Percentiles rank a stretch among this genome's conserved stretches.
These are phyloP conservation scores for Aphidius gifuensis DNA, from an alignment of 1,140 invertebrate species.

Conservation along the genomic window DNA sequence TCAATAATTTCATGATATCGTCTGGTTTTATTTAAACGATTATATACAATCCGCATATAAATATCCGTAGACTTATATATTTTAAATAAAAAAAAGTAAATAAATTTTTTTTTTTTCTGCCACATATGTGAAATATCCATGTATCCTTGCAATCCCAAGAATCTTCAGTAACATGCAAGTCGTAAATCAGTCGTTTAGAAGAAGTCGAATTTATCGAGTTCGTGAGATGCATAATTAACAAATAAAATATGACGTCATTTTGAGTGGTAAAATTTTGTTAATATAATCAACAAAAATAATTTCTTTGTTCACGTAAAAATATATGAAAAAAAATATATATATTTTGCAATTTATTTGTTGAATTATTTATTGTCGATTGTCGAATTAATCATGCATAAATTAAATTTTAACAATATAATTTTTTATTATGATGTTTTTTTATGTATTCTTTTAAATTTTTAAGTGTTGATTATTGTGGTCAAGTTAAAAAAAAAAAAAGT, in stretches of 20 bases:
- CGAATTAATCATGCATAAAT: neutral
- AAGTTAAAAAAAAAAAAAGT: neutral
- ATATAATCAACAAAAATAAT: neutral
- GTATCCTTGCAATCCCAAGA: slow-evolving; percentile 1
- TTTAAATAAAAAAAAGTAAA: too few relatives aligned
- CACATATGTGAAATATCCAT: slow-evolving; percentile 9
- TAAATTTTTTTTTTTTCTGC: neutral
- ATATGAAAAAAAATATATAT: too few relatives aligned
- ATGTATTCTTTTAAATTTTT: neutral
- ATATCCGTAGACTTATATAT: too few relatives aligned
- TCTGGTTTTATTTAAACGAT: slow-evolving; percentile 7
- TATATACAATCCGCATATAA: neutral
- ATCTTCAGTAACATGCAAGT: neutral
- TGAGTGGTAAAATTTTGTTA: neutral
- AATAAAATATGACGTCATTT: slow-evolving; percentile 5
- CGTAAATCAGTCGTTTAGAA: slow-evolving; percentile 7
- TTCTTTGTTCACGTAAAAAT: slow-evolving; percentile 7
- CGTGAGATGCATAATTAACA: slow-evolving; percentile 12
- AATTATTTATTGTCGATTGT: neutral
- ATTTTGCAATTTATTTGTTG: neutral
- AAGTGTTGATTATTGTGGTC: slow-evolving; percentile 1
- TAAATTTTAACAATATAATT: neutral
- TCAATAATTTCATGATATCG: slow-evolving; percentile 10
- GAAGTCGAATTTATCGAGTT: slow-evolving; percentile 11
- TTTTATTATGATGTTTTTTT: too few relatives aligned